These are phyloP conservation scores for Trichechus manatus DNA, from an alignment of 2,113 vertebrate genomes.

Conservation along the genomic window DNA sequence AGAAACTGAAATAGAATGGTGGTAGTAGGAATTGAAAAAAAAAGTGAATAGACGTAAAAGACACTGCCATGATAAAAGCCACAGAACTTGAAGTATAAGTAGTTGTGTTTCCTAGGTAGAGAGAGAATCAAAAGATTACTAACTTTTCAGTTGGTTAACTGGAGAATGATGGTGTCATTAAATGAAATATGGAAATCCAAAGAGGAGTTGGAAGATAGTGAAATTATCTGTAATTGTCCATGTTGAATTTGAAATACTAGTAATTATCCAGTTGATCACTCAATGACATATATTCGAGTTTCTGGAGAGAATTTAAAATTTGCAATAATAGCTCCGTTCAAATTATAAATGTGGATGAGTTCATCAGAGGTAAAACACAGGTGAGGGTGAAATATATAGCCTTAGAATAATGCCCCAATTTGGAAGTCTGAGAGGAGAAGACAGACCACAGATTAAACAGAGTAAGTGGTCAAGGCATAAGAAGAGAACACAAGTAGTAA, in stretches of 20 bases:
- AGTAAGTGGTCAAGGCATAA: background rate
- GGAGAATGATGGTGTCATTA: background rate
- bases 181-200: background rate
- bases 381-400: background rate
- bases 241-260: background rate
- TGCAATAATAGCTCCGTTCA: background rate
- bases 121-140: background rate
- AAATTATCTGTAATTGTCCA: background rate
- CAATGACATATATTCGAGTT: background rate
- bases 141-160: background rate
- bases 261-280: background rate
- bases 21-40: background rate
- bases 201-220: background rate
- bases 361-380: background rate
- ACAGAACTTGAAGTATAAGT: background rate
- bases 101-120: background rate
- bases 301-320: background rate
- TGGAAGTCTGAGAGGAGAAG: background rate
- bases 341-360: background rate
- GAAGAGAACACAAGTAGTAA: background rate
- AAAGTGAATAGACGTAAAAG: background rate
- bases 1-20: background rate
- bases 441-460: background rate
- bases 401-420: slow-evolving; percentile 3
- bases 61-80: background rate